A percentile compares a stretch with the other conserved stretches of the same genome.
phyloP scores from a whole-genome alignment of 2,888 invertebrate genomes.

The Leistus spinibarbis region DNA sequence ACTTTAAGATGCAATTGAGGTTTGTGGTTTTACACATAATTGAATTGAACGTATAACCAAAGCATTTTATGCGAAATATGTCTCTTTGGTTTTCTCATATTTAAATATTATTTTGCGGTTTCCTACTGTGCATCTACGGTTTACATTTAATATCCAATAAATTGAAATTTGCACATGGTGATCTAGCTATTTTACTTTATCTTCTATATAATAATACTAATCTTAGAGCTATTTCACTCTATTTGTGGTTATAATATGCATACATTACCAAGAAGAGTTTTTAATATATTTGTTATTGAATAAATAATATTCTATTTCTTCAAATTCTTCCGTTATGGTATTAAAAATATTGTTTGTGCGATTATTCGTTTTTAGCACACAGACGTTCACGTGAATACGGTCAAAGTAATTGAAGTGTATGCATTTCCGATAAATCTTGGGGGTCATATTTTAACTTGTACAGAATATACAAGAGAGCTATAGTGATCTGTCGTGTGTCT shows the following conservation, averaged over 20 bases:
- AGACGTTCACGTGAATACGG: neutral
- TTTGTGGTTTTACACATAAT: neutral
- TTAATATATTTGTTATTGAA: too few species aligned
- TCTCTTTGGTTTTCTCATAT: neutral
- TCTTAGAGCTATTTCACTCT: too few species aligned
- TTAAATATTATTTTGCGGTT: neutral
- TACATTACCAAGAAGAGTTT: too few species aligned
- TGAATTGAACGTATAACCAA: neutral
- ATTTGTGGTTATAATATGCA: neutral
- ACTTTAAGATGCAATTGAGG: neutral
- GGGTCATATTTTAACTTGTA: neutral
- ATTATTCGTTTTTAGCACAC: neutral
- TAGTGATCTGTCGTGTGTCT: too few species aligned
- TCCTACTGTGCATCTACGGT: too few species aligned
- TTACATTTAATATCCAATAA: neutral
- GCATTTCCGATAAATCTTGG: neutral
- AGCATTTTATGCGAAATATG: neutral
- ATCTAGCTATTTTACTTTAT: too few species aligned
- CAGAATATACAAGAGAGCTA: too few species aligned
- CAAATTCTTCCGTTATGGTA: neutral
- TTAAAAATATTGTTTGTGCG: neutral
- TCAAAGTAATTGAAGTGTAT: neutral
- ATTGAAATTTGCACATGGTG: neutral
- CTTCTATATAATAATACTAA: too few species aligned
- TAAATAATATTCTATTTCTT: too few species aligned